These are phyloP conservation scores for Apotomis turbidana DNA, from an alignment of 2,888 invertebrate genomes.

Conservation along the genomic window DNA sequence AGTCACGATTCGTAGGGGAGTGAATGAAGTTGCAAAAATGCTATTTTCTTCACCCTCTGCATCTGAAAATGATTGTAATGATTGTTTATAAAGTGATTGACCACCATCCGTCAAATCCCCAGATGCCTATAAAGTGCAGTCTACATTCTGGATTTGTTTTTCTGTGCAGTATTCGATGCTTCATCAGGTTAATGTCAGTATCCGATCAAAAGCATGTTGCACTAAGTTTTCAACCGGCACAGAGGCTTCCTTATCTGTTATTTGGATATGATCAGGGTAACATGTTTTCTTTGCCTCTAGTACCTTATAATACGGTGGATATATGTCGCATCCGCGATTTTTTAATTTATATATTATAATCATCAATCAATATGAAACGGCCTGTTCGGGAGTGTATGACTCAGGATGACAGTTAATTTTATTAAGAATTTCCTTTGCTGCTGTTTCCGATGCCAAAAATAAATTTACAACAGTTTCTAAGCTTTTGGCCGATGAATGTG, in stretches of 20 bases:
- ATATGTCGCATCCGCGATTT: background rate
- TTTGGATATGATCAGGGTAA: background rate
- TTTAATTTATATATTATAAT: no score
- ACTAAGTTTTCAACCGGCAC: background rate
- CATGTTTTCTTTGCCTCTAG: background rate
- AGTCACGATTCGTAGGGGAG: background rate
- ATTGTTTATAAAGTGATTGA: slow-evolving; percentile 2
- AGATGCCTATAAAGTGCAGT: slow-evolving; percentile 3
- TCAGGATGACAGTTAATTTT: background rate
- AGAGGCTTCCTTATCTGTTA: background rate
- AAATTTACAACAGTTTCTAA: background rate
- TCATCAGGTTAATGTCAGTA: background rate
- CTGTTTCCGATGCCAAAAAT: background rate
- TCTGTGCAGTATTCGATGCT: background rate
- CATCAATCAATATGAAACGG: background rate
- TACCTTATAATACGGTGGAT: background rate
- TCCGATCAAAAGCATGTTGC: background rate
- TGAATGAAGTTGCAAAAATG: background rate
- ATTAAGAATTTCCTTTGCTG: background rate
- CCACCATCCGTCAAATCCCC: slow-evolving; percentile 6
- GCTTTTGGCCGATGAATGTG: background rate
- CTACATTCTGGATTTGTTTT: background rate
- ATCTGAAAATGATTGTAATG: background rate
- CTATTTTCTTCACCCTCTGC: background rate
- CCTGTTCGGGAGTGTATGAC: background rate